phyloP scores from a whole-genome alignment of 2,797 vertebrate genomes.

The Alectoris magna region DNA sequence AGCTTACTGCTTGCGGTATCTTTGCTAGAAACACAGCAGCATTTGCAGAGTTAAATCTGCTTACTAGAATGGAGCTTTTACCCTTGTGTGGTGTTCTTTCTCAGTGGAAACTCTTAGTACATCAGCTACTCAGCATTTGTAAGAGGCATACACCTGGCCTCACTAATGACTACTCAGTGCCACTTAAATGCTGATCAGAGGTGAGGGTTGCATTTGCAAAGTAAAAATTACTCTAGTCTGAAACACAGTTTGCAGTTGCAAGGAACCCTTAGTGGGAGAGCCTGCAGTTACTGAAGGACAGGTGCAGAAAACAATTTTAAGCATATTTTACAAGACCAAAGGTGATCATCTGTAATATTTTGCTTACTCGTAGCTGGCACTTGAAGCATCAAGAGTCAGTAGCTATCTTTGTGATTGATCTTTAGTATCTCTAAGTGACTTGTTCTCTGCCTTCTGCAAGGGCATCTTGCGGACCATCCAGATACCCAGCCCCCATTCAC shows the following conservation, averaged over 20 bases:
- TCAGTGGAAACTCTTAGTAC: background rate
- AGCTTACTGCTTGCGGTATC: background rate
- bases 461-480: background rate
- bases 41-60: background rate
- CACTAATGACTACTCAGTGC: conserved; percentile 43
- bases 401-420: background rate
- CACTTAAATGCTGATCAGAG: conserved; percentile 32
- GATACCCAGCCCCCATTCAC: background rate
- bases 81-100: conserved; percentile 21
- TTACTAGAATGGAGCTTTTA: background rate
- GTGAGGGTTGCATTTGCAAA: conserved; percentile 35
- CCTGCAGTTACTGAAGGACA: background rate
- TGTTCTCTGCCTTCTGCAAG: background rate
- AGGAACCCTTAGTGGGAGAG: background rate
- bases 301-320: conserved; percentile 19
- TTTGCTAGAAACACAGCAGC: background rate
- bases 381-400: background rate
- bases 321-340: background rate
- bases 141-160: conserved; percentile 63
- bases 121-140: conserved; percentile 47
- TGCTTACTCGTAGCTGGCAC: background rate
- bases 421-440: background rate
- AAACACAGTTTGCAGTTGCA: background rate
- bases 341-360: background rate
- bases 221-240: background rate